These are phyloP conservation scores for Mugil cephalus DNA, from an alignment of 2,113 vertebrate species.

Conservation along the genomic window DNA sequence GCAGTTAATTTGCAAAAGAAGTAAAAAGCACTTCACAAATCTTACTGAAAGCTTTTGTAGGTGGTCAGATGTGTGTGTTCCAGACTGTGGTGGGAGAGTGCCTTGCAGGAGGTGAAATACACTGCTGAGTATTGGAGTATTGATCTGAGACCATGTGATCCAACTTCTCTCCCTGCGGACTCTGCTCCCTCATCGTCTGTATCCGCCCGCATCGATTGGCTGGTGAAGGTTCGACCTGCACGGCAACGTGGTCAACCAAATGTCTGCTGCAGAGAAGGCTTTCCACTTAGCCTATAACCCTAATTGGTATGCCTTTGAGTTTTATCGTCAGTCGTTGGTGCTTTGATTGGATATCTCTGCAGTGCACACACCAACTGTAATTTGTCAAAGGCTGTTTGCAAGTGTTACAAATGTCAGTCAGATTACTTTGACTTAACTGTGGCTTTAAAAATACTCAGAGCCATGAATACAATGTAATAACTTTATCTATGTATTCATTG, in stretches of 20 bases:
- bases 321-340: background rate
- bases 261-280: slow-evolving; percentile 18
- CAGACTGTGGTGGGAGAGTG: slow-evolving; percentile 16
- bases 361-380: background rate
- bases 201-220: slow-evolving; percentile 65
- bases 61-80: slow-evolving; percentile 24
- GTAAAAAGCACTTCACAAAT: slow-evolving; percentile 1
- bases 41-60: background rate
- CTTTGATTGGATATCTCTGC: slow-evolving; percentile 8
- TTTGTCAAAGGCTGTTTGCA: slow-evolving; percentile 32
- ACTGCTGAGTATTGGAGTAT: slow-evolving; percentile 72
- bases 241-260: slow-evolving; percentile 19
- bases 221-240: slow-evolving; percentile 38
- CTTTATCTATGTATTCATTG: slow-evolving; percentile 11
- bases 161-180: slow-evolving; percentile 47
- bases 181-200: slow-evolving; percentile 58
- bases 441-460: background rate
- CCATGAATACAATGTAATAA: slow-evolving; percentile 11
- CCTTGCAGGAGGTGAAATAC: slow-evolving; percentile 62
- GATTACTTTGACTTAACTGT: slow-evolving; percentile 7
- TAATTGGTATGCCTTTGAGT: slow-evolving; percentile 7
- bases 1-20: slow-evolving; percentile 9
- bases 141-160: slow-evolving; percentile 69
- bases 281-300: slow-evolving; percentile 43
- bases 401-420: slow-evolving; percentile 10